Base-by-base conservation (phyloP, 1,140 invertebrate genomes). In the Pissodes strobi region DNA sequence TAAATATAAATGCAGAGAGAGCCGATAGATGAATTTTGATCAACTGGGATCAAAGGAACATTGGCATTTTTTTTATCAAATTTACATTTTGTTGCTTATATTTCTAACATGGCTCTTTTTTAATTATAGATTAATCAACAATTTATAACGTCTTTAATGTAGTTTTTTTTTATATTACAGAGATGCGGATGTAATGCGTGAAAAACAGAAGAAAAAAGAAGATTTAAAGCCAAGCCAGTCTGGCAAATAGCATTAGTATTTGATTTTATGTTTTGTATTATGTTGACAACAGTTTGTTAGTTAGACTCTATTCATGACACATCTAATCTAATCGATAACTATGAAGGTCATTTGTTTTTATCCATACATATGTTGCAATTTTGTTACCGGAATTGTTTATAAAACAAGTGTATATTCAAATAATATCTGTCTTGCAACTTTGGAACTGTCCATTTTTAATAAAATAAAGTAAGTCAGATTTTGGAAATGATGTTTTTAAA, bases 161-260 rank as follows among this genome's bases (percentile, higher is more conserved):
- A 12, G 68, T 43, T 63, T 68, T 37, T 69, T 73, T 64, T 69
- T 67, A 62, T 70, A 65, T 82, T 82, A 51, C 72, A 91, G 90
- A 73, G 90, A 93, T 84, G 90, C 90, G 25, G 89, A 92, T 73
- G 68, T 88, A 68, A 91, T 92, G 88, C 79, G 90, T 73, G 86
- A 90, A 73, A 93, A 93, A 79, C 90, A 92, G 80, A 80, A 82
- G 71, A 86, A 83, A 76, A 86, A 86, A 72, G 84, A 86, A 67
- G 83, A 84, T 71, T 23, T 52, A 19, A 71, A 71, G 49, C 63
- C 52, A 59, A 17, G 19, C 3, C 41, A 63, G 21, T 5, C 51
- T 39, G 57, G 57, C 38, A 66, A 66, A 62, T 66, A 58, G 55
- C 22, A 65, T 41, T 61, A 58, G 2, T 13, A 43, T 48, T 18